These are phyloP conservation scores for Holothuria scabra DNA, from an alignment of 53 echinoderm and acorn worm species.

Conservation along the genomic window DNA sequence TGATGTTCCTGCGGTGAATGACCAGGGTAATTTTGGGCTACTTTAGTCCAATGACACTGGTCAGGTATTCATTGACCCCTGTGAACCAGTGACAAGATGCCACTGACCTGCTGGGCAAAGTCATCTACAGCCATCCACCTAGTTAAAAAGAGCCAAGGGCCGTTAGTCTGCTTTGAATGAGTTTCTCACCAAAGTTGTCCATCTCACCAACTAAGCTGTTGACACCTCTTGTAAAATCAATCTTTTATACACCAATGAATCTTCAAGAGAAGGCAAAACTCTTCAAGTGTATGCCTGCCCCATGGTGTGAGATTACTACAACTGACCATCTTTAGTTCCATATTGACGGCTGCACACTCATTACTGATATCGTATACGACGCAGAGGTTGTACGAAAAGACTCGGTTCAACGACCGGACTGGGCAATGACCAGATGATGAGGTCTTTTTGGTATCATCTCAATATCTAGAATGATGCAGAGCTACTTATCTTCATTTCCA, in stretches of 20 bases:
- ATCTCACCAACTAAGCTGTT: conserved; percentile 19
- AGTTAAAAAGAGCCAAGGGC: conserved; percentile 40
- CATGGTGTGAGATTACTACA: conserved; percentile 31
- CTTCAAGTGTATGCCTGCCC: conserved; percentile 21
- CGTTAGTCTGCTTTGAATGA: conserved; percentile 24
- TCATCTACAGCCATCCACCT: conserved; percentile 24
- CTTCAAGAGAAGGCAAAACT: conserved; percentile 20
- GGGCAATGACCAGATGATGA: conserved; percentile 44
- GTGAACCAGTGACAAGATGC: conserved; percentile 37
- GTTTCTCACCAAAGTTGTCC: conserved; percentile 39
- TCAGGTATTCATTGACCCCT: conserved; percentile 32
- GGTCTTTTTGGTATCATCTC: conserved; percentile 24
- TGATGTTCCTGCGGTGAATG: conserved; percentile 38
- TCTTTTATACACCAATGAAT: conserved; percentile 43
- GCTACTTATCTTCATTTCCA: conserved; percentile 1
- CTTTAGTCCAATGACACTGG: conserved; percentile 42
- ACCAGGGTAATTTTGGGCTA: conserved; percentile 30
- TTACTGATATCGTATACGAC: conserved; percentile 8
- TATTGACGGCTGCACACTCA: conserved; percentile 6
- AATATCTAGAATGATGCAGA: conserved; percentile 6
- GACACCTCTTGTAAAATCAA: conserved; percentile 41
- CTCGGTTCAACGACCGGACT: conserved; percentile 38
- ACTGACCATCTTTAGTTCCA: conserved; percentile 15
- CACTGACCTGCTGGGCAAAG: conserved; percentile 21
- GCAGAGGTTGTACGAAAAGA: not conserved